Base-by-base conservation (phyloP, 2,888 invertebrate species). In the Drosophila atripex region DNA sequence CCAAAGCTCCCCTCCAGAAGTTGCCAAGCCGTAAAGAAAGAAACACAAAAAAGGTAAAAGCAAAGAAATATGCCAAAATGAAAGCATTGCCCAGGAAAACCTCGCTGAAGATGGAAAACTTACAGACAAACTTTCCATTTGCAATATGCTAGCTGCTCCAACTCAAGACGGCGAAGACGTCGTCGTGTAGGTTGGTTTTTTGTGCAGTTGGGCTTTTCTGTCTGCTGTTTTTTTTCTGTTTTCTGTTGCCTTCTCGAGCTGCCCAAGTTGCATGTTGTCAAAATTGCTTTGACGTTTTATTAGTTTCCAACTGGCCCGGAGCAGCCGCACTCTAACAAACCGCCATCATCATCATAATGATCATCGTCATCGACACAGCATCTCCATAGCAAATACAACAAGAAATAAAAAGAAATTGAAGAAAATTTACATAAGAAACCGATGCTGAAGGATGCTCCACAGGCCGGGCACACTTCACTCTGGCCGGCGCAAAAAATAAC, bases 241-340 rank as follows among this genome's bases (percentile, higher is more conserved):
- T 53, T 71, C 14, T 49, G 30, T 18, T 55, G 39, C 49, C 58
- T 71, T 43, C 56, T 58, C 57, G 52, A 60, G 55, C 52, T 39
- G 41, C 55, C 45, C 77, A 75, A 79, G 64, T 78, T 69, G 76
- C 72, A 63, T 60, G 85, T 87, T 82, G 82, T 85, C 82, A 77
- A 85, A 83, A 85, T 72, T 82, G 79, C 86, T 80, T 79, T 87
- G 88, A 87, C 86, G 88, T 83, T 87, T 87, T 83, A 83, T 83
- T 83, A 83, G 82, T 87, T 82, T 87, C 69, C 47, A 77, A 63
- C 66, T 49, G 51, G 55, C 72, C 57, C 63, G 55, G 14, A 49
- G 55, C 71, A 47, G 70, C 63, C 50, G 47, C 70, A 80, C 75
- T 84, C 61, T 47, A 65, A 60, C 53, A 47, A 61, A 60, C 60